Base-by-base conservation (phyloP, 1,140 invertebrate genomes). In the Acromyrmex echinatior region DNA sequence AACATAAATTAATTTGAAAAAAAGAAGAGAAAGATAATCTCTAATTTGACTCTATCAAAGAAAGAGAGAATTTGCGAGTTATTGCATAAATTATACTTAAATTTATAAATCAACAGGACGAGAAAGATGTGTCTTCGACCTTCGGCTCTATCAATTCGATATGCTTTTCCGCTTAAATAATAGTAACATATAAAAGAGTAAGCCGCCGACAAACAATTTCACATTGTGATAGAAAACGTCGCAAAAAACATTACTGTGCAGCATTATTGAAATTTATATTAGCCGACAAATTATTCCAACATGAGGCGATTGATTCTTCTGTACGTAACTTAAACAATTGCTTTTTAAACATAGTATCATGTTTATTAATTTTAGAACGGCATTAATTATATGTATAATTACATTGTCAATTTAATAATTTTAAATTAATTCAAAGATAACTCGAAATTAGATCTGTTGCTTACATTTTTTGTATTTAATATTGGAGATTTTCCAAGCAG, bases 91-190 rank as follows among this genome's bases (percentile, higher is more conserved):
- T 45, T 45, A 70, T 49, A 70, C 49, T 49, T 63, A 6, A 63
- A 21, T 35, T 35, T 5, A 10, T 45, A 49, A 78, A 78, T 65
- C 76, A 49, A 63, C 60, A 78, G 60, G 25, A 79, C 4, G 62
- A 53, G 2, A 70, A 68, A 80, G 28, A 80, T 35, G n/a, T 28
- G 35, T 39, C n/a, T 35, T 6, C 25, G 60, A 7, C 60, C 76
- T 79, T 79, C 60, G 45, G 5, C 16, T 53, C 35, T 80, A 80
- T 80, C 78, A 80, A 68, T 53, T 66, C 0, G 45, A 25, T 66
- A 62, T n/a, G 7, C 18, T n/a, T 70, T 80, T 70, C 78, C 63
- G 63, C 31, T 6, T 7, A 80, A 39, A 14, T 53, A 56, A 14
- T 53, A 56, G 9, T 16, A 53, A 80, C 4, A 68, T 80, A 80